Evolutionary conservation across 2,888 invertebrate species (phyloP), one percentile per base, ranked within the genome.

Genomic region (Chrysopilus asiliformis): DNA sequence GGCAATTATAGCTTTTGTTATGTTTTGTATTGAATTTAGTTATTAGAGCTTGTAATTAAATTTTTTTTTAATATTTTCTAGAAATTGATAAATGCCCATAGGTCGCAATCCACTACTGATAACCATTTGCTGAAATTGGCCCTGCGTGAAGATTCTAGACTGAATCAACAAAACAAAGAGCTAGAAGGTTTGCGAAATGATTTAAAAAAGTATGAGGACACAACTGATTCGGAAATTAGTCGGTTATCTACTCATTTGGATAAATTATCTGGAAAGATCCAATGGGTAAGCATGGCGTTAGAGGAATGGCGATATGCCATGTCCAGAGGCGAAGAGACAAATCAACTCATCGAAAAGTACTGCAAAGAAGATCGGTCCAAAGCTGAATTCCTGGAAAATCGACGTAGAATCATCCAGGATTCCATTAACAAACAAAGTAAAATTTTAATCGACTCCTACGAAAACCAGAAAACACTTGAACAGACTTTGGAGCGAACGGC

Each of bases 291-390:
- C 43, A 46, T 51, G 2, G 76, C 76, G 1, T 53, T 84, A 35
- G 64, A 71, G 30, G 76, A 78, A 34, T 83, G 80, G 79, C 73
- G 78, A 17, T 76, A 79, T 28, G 72, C 76, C 1, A 66, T 85
- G 39, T 71, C 73, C 45, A 69, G 75, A 39, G 72, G 73, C 24
- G 72, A 79, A 27, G 74, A 76, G 32, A 77, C 80, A 40, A 80
- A 77, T 45, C 66, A 70, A 18, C 60, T 82, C n/a, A 72, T 85
- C 28, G 74, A 76, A 47, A 74, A 74, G 51, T 81, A 78, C 47
- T 76, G 78, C 38, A 71, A 74, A 50, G 74, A 78, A 45, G 85
- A 86, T 54, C 63, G 74, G 14, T 71, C 73, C 34, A 73, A 68
- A 47, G 77, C 76, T 29, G 73, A 76, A 51, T 68, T 71, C 41